Conservation (phyloP, 1,140 invertebrate species). For the Drosophila saltans region DNA sequence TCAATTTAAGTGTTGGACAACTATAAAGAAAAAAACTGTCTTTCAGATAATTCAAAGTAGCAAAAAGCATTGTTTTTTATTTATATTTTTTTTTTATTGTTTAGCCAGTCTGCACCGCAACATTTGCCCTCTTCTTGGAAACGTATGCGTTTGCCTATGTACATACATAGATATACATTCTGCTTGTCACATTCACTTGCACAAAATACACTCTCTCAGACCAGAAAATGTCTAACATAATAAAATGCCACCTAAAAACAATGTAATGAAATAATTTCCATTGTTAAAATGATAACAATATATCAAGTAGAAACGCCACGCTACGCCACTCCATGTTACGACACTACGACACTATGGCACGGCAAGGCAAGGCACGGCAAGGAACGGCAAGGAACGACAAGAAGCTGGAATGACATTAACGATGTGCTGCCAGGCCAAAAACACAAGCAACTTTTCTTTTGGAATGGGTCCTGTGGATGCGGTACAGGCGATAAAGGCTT, state of each 20-base stretch:
- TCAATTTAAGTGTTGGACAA: too few species aligned
- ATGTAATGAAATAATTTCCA: conserved; percentile 82
- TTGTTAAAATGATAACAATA: conserved; percentile 80
- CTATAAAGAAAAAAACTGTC: neutral
- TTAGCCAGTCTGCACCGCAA: conserved; percentile 1
- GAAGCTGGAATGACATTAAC: conserved; percentile 47
- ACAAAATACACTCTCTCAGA: conserved; percentile 13
- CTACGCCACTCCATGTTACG: conserved; percentile 5
- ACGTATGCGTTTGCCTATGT: neutral
- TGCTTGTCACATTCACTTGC: conserved; percentile 30
- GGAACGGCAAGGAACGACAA: neutral
- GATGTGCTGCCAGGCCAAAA: conserved; percentile 39
- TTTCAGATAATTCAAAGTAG: neutral
- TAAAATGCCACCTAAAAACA: conserved; percentile 61
- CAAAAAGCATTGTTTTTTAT: neutral
- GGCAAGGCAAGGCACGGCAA: neutral
- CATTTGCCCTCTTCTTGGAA: neutral
- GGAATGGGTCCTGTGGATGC: conserved; percentile 28
- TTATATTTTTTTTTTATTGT: neutral
- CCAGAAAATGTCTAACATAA: conserved; percentile 58
- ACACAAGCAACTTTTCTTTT: conserved; percentile 49
- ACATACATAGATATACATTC: neutral
- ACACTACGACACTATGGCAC: conserved; percentile 1
- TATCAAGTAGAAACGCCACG: conserved; percentile 67
- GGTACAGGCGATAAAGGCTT: conserved; percentile 10